phyloP scores from a whole-genome alignment of 2,888 invertebrate species.

The Drosophila nr. fundita region DNA sequence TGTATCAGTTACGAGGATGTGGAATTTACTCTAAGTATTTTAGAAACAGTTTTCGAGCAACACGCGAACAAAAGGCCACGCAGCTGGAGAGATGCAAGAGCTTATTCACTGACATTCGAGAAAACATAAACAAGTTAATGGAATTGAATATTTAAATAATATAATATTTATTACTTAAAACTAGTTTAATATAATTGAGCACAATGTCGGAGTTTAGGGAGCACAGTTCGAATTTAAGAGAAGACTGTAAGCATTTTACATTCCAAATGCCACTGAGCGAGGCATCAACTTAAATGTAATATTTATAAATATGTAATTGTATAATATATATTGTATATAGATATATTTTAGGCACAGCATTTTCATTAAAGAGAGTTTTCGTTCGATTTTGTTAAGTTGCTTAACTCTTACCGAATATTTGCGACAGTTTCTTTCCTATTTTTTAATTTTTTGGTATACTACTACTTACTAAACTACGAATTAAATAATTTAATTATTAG shows the following conservation, averaged over 20 bases:
- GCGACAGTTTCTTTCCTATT: conserved; percentile 21
- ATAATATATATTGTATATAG: conserved; percentile 21
- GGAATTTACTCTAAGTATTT: conserved; percentile 89
- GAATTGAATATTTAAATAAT: conserved; percentile 5
- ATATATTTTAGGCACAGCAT: conserved; percentile 71
- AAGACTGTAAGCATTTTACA: conserved; percentile 49
- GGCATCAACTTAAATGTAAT: conserved; percentile 33
- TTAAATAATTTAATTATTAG: conserved; percentile 42
- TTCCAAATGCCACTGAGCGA: conserved; percentile 46
- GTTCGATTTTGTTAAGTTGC: conserved; percentile 14
- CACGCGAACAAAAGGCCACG: conserved; percentile 78
- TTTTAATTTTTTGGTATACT: conserved; percentile 54
- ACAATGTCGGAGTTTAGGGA: conserved; percentile 39
- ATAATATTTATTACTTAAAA: conserved; percentile 47
- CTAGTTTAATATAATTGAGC: conserved; percentile 47
- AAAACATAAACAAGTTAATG: no score
- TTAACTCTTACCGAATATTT: conserved; percentile 26
- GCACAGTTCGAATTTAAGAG: conserved; percentile 41
- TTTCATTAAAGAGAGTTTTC: conserved; percentile 41
- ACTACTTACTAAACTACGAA: conserved; percentile 11
- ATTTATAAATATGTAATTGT: conserved; percentile 28
- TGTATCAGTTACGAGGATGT: conserved; percentile 94
- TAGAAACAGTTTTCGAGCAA: conserved; percentile 83
- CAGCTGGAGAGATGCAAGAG: conserved; percentile 70
- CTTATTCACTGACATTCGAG: conserved; percentile 18